phyloP scores from a whole-genome alignment of 1,140 invertebrate genomes.

The Formica selysi region DNA sequence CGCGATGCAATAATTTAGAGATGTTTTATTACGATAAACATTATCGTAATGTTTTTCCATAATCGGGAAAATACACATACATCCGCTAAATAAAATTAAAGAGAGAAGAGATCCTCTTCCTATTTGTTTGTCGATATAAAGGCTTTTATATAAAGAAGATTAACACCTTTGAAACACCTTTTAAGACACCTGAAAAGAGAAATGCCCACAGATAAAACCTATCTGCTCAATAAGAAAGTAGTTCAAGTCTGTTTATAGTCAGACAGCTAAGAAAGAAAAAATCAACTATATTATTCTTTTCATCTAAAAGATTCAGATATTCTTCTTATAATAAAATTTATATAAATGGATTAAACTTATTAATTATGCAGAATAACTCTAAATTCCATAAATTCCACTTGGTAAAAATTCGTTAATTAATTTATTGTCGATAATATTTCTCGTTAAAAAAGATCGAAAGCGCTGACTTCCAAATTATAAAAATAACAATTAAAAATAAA shows the following conservation, averaged over 20 bases:
- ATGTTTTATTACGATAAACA: neutral
- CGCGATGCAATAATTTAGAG: neutral
- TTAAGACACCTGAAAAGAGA: constrained; percentile 13
- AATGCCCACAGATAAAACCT: neutral
- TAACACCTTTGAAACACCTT: neutral
- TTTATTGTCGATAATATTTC: too few species aligned
- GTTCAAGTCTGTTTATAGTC: neutral
- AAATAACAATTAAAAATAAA: too few species aligned
- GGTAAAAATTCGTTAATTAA: too few species aligned
- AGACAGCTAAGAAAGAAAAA: neutral
- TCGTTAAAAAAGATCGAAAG: neutral
- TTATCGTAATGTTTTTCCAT: neutral
- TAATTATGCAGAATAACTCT: too few species aligned
- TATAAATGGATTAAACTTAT: neutral
- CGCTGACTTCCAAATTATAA: too few species aligned
- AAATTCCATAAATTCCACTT: too few species aligned
- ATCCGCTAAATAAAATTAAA: neutral
- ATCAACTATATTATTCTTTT: neutral
- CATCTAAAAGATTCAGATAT: neutral
- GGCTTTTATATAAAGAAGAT: neutral
- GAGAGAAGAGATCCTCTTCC: neutral
- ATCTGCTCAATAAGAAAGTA: neutral
- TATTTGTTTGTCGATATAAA: neutral
- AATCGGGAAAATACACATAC: neutral
- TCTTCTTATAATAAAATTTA: neutral